phyloP scores from a whole-genome alignment of 2,888 invertebrate genomes.

The Ophion slaviceki region DNA sequence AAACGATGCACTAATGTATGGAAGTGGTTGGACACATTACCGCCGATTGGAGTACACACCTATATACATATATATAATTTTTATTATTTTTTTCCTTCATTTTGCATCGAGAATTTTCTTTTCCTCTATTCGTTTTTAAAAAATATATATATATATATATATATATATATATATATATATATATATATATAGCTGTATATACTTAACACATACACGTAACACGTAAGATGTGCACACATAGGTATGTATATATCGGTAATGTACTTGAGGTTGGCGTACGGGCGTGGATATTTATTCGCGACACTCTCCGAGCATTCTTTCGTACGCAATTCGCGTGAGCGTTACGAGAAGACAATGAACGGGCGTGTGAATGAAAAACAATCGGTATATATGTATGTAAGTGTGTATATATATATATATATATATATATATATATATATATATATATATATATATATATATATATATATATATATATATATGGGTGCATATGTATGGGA shows the following conservation, averaged over 20 bases:
- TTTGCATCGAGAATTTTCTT: no score
- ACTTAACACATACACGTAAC: background rate
- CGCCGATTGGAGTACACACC: no score
- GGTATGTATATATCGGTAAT: slow-evolving; percentile 11
- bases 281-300: slow-evolving; percentile 66
- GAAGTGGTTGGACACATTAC: no score
- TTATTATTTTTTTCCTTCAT: no score
- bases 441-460: background rate
- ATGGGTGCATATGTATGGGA: background rate
- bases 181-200: background rate
- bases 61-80: no score
- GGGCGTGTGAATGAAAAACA: slow-evolving; percentile 60
- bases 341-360: slow-evolving; percentile 63
- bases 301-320: slow-evolving; percentile 50
- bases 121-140: background rate
- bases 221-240: background rate
- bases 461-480: background rate
- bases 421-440: no score
- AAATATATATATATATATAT: background rate
- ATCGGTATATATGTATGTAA: no score
- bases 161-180: background rate
- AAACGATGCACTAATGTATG: no score
- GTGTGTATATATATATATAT: no score
- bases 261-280: slow-evolving; percentile 42
- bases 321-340: slow-evolving; percentile 62